A percentile compares a stretch with the other conserved stretches of the same genome.
Conservation (phyloP, 2,797 vertebrate species). For the Coracias cyanogaster region DNA sequence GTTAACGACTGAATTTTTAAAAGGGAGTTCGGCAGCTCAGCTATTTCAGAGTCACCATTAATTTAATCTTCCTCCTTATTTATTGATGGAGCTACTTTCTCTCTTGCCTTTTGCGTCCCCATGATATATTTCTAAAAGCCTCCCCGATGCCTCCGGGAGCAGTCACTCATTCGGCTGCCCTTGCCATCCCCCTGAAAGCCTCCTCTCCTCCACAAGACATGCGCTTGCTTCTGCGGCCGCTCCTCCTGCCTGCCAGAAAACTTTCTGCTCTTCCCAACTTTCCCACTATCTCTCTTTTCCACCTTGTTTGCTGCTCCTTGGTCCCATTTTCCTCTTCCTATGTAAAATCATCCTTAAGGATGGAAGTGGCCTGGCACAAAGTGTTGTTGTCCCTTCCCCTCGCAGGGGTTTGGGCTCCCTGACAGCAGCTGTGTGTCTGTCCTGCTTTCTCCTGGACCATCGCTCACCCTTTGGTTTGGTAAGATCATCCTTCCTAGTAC, state of each 20-base stretch:
- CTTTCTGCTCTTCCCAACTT: neutral
- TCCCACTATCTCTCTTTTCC: neutral
- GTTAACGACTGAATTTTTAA: neutral
- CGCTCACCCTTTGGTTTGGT: neutral
- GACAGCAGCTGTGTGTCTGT: neutral
- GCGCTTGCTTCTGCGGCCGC: rapidly evolving
- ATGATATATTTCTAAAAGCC: constrained; percentile 72
- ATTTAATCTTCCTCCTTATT: constrained; percentile 77
- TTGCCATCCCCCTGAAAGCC: constrained; percentile 22
- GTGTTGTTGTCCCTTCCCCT: neutral
- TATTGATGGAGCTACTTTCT: constrained; percentile 76
- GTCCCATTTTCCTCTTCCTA: neutral
- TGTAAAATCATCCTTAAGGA: neutral
- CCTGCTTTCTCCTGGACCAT: neutral
- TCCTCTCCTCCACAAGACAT: neutral
- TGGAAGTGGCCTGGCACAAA: neutral
- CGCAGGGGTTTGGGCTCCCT: neutral
- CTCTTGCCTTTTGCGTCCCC: constrained; percentile 67
- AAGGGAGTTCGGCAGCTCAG: neutral
- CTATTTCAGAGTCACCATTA: constrained; percentile 71
- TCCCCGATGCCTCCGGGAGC: constrained; percentile 34
- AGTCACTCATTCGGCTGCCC: constrained; percentile 56
- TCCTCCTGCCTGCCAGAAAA: neutral
- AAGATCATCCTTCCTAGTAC: neutral
- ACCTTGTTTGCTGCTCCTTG: neutral